phyloP scores from a whole-genome alignment of 2,113 vertebrate genomes.

The Noturus placidus region DNA sequence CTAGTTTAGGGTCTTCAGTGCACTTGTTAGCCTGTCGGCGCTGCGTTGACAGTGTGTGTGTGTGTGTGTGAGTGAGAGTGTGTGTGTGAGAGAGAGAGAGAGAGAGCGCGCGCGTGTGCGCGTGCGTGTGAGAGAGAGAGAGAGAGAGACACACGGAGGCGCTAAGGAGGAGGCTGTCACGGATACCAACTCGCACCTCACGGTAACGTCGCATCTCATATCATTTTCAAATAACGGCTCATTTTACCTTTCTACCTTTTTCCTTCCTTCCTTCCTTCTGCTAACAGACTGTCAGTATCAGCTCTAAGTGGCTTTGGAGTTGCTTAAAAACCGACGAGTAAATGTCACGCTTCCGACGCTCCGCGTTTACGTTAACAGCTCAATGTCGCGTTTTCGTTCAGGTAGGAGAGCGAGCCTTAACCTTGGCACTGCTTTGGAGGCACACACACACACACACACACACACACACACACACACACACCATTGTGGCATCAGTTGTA shows the following conservation, averaged over 20 bases:
- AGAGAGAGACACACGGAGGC: constrained; percentile 63
- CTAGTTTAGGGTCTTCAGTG: not conserved
- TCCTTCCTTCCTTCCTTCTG: too few relatives aligned
- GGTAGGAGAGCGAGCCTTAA: not conserved
- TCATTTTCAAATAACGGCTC: not conserved
- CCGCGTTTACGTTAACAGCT: not conserved
- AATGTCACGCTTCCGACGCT: not conserved
- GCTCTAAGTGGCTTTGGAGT: not conserved
- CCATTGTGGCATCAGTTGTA: not conserved
- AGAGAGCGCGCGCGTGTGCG: not conserved
- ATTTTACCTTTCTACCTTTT: not conserved
- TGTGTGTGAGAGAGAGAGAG: constrained; percentile 44
- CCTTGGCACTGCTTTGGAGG: not conserved
- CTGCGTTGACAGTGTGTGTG: not conserved
- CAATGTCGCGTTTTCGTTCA: not conserved
- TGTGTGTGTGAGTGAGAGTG: constrained; percentile 20
- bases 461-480: not conserved
- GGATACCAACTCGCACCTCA: constrained; percentile 60
- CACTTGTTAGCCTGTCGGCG: constrained; percentile 54
- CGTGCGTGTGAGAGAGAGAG: not conserved
- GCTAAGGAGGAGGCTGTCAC: constrained; percentile 65
- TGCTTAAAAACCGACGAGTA: constrained; percentile 3
- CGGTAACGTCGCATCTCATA: constrained; percentile 62
- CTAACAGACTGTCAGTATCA: not conserved
- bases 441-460: not conserved